A percentile compares a stretch with the other conserved stretches of the same genome.
These are phyloP conservation scores for Scolopax bukidnonensis DNA, from an alignment of 2,797 vertebrate genomes.

Conservation along the genomic window DNA sequence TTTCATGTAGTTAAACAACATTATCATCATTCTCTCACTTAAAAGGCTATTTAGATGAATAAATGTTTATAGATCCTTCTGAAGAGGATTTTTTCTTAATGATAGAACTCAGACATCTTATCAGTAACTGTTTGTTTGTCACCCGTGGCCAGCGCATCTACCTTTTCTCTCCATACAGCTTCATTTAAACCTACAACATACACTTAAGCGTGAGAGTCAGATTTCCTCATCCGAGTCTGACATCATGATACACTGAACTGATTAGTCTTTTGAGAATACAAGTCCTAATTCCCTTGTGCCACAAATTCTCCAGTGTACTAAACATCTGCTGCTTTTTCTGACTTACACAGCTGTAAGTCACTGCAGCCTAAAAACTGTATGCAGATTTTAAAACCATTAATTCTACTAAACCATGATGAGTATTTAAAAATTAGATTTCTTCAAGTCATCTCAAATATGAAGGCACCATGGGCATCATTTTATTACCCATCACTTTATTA, in stretches of 20 bases:
- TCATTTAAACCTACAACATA: no score
- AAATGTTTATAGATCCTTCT: background rate
- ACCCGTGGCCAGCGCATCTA: background rate
- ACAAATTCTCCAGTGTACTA: background rate
- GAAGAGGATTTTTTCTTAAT: background rate
- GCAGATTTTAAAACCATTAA: background rate
- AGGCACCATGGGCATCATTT: background rate
- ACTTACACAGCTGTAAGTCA: background rate
- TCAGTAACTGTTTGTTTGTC: background rate
- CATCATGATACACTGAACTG: background rate
- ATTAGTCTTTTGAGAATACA: background rate
- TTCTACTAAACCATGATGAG: background rate
- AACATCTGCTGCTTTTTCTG: background rate
- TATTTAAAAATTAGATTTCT: background rate
- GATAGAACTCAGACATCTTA: background rate
- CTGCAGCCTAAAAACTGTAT: background rate
- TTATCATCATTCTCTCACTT: background rate
- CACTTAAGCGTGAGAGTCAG: background rate
- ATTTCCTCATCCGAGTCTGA: background rate
- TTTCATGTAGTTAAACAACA: background rate
- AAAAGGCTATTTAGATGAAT: background rate
- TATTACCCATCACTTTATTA: background rate
- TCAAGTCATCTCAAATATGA: background rate
- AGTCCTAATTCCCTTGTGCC: background rate
- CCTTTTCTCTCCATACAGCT: background rate